Percentiles rank a stretch among this genome's conserved stretches.
These are phyloP conservation scores for Frieseomelitta varia DNA, from an alignment of 1,140 invertebrate genomes.

Conservation along the genomic window DNA sequence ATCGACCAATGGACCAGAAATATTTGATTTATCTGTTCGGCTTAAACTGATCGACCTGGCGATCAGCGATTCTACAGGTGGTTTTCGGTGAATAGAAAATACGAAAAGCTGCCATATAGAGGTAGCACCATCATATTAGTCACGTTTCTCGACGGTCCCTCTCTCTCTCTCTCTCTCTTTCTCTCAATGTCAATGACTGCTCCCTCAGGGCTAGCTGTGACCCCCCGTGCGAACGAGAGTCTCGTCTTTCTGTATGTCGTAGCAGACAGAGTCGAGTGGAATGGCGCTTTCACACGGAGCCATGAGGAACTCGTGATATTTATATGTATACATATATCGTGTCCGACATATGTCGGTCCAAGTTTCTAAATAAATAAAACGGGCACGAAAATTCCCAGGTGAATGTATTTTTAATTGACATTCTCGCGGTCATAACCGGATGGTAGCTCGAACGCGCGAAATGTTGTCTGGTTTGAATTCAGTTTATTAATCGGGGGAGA, in stretches of 20 bases:
- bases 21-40: neutral
- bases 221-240: conserved; percentile 67
- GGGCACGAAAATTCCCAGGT: neutral
- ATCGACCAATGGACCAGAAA: neutral
- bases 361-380: neutral
- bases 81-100: conserved; percentile 50
- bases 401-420: neutral
- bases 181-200: conserved; percentile 77
- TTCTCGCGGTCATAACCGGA: neutral
- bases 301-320: conserved; percentile 51
- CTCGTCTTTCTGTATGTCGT: conserved; percentile 65
- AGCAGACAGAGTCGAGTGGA: conserved; percentile 43
- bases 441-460: neutral
- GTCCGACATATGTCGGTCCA: neutral
- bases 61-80: conserved; percentile 13
- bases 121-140: conserved; percentile 65
- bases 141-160: conserved; percentile 61
- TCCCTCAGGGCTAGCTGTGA: conserved; percentile 69
- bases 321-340: conserved; percentile 10
- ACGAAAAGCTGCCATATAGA: conserved; percentile 42
- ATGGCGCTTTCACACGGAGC: conserved; percentile 73
- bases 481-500: neutral
- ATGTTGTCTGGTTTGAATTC: neutral
- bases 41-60: neutral
- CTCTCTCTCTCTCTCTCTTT: conserved; percentile 29